Percentiles rank a stretch among this genome's conserved stretches.
Conservation (phyloP, 2,113 vertebrate genomes). For the Coptodon rendalli region DNA sequence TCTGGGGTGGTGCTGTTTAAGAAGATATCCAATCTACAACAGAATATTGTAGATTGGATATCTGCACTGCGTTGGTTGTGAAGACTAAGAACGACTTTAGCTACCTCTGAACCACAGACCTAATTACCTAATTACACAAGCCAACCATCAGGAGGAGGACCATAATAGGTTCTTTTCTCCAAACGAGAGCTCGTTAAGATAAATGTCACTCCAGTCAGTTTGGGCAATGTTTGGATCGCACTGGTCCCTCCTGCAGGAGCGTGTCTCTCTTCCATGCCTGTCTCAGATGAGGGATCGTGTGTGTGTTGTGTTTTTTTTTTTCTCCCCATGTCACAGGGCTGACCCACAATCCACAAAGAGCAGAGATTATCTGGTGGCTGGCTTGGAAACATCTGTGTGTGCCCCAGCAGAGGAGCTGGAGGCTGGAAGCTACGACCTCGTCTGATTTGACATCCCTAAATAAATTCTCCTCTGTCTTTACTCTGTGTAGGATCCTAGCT, state of each 20-base stretch:
- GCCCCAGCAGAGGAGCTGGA: neutral
- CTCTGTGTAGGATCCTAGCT: slow-evolving; percentile 58
- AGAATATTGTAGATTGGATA: neutral
- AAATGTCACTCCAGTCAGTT: neutral
- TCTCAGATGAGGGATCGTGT: neutral
- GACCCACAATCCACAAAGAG: neutral
- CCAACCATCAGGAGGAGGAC: neutral
- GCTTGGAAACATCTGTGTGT: neutral
- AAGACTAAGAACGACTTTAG: neutral
- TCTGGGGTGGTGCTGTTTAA: neutral
- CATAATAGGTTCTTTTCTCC: neutral
- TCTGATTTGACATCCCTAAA: neutral
- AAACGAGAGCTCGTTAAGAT: neutral
- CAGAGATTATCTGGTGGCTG: neutral
- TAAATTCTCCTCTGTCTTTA: neutral
- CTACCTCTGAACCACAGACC: neutral
- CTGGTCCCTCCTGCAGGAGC: neutral
- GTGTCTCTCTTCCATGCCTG: rapidly evolving
- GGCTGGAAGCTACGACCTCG: neutral
- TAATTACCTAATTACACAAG: neutral
- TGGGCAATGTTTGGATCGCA: neutral
- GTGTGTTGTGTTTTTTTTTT: neutral
- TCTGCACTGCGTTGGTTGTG: neutral
- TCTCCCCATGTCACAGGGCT: neutral
- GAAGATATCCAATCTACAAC: neutral